phyloP scores from a whole-genome alignment of 2,888 invertebrate species.

The Empis livida region DNA sequence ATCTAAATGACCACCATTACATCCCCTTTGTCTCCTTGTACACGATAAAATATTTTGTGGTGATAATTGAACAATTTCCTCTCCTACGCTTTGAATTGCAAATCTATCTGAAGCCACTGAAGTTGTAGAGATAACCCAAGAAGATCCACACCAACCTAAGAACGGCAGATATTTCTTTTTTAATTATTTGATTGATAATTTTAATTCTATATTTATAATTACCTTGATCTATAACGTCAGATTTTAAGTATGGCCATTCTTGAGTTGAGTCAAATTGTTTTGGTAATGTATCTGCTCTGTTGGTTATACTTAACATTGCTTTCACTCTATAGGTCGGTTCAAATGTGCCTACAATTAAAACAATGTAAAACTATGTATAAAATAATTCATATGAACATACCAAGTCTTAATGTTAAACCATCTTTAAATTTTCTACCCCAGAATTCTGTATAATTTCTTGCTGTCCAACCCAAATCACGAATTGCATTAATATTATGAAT shows the following conservation, averaged over 20 bases:
- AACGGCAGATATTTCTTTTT: not conserved
- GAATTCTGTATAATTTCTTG: slow-evolving; percentile 69
- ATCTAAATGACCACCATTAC: slow-evolving; percentile 80
- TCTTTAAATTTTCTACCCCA: slow-evolving; percentile 71
- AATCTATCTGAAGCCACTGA: slow-evolving; percentile 69
- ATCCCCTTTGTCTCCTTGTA: slow-evolving; percentile 66
- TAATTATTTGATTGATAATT: not conserved
- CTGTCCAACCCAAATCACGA: slow-evolving; percentile 55
- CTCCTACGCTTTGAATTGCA: slow-evolving; percentile 73
- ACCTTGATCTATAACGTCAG: slow-evolving; percentile 56
- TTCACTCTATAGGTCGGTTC: slow-evolving; percentile 33
- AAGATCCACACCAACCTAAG: slow-evolving; percentile 61
- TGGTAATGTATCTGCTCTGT: slow-evolving; percentile 41
- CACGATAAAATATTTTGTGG: slow-evolving; percentile 82
- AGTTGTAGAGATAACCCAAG: slow-evolving; percentile 85
- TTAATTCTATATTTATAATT: slow-evolving; percentile 32
- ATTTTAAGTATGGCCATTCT: slow-evolving; percentile 61
- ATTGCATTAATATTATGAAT: slow-evolving; percentile 51
- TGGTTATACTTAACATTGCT: slow-evolving; percentile 29
- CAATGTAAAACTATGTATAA: not conserved
- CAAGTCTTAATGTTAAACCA: slow-evolving; percentile 62
- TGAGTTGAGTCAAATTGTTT: slow-evolving; percentile 59
- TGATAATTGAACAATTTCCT: slow-evolving; percentile 57
- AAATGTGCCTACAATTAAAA: slow-evolving; percentile 21
- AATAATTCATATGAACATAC: slow-evolving; percentile 30